Evolutionary conservation across 2,888 invertebrate genomes (phyloP).

Genomic region (Synanthedon formicaeformis): DNA sequence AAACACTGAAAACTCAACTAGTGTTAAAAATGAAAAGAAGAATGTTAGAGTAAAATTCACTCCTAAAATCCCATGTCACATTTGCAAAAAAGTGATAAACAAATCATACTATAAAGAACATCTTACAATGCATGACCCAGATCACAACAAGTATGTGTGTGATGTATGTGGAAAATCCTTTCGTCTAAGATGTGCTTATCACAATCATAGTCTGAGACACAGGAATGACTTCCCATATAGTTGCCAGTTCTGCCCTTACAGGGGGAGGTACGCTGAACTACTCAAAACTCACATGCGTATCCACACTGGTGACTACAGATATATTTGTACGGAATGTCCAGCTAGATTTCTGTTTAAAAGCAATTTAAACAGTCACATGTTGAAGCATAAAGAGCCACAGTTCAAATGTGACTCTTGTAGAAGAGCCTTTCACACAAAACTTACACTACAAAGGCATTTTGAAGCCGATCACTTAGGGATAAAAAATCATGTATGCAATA

Average conservation of each 20-base stretch:
- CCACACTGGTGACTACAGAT: conserved; percentile 37
- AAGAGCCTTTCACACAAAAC: conserved; percentile 33
- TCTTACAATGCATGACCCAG: conserved; percentile 38
- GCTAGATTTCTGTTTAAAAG: conserved; percentile 39
- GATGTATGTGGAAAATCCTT: conserved; percentile 45
- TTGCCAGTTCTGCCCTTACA: conserved; percentile 38
- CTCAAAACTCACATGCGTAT: conserved; percentile 38
- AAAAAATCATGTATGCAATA: conserved; percentile 39
- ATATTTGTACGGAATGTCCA: conserved; percentile 45
- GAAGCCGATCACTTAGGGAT: conserved; percentile 43
- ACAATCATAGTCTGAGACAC: conserved; percentile 35
- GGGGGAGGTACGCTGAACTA: conserved; percentile 29
- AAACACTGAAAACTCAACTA: not conserved
- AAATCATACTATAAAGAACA: conserved; percentile 38
- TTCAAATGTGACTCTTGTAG: conserved; percentile 39
- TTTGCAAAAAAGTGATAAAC: conserved; percentile 31
- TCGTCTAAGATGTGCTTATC: conserved; percentile 33
- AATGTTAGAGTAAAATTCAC: conserved; percentile 11
- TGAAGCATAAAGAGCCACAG: conserved; percentile 34
- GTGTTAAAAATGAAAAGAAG: conserved; percentile 8
- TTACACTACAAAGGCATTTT: conserved; percentile 30
- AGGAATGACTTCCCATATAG: conserved; percentile 39
- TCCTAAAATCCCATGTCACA: conserved; percentile 26
- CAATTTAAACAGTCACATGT: conserved; percentile 40
- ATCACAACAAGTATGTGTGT: conserved; percentile 38